Conservation (phyloP, 2,888 invertebrate genomes). For the Drosophila greeni region DNA sequence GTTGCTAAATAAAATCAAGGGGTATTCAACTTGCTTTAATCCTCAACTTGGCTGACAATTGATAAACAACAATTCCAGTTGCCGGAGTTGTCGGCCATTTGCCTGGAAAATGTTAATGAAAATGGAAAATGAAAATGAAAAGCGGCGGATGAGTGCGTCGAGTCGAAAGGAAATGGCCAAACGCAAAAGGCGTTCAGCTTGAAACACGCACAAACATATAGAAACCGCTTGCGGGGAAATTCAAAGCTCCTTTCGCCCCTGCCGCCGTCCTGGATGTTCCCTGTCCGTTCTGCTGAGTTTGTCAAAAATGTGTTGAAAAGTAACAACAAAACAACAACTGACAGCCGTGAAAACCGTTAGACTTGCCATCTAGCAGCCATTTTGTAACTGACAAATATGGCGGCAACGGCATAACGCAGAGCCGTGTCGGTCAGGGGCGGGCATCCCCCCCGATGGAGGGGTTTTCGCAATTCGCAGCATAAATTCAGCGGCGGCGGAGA, state of each 20-base stretch:
- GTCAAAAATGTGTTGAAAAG: slow-evolving; percentile 53
- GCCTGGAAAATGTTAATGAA: slow-evolving; percentile 27
- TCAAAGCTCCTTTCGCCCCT: neutral
- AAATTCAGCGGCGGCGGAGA: slow-evolving; percentile 43
- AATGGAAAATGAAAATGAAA: slow-evolving; percentile 27
- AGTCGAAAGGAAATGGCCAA: slow-evolving; percentile 34
- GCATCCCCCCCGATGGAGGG: slow-evolving; percentile 1
- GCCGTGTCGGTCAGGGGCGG: slow-evolving; percentile 7
- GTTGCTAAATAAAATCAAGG: neutral
- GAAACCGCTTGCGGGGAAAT: slow-evolving; percentile 10
- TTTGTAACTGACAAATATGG: slow-evolving; percentile 55
- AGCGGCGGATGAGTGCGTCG: slow-evolving; percentile 19
- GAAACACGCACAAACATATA: slow-evolving; percentile 39
- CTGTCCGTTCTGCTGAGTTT: slow-evolving; percentile 48
- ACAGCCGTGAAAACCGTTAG: slow-evolving; percentile 41
- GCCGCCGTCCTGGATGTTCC: slow-evolving; percentile 7
- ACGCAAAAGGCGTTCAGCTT: slow-evolving; percentile 51
- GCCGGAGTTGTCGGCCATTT: slow-evolving; percentile 32
- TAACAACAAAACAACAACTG: slow-evolving; percentile 43
- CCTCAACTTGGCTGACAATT: slow-evolving; percentile 26
- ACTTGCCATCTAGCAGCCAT: slow-evolving; percentile 46
- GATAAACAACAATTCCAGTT: slow-evolving; percentile 48
- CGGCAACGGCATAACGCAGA: slow-evolving; percentile 12
- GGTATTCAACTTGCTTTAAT: neutral
- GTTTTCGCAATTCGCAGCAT: slow-evolving; percentile 53